Base-by-base conservation (phyloP, 2,797 vertebrate genomes). In the Onychomys leucogaster region DNA sequence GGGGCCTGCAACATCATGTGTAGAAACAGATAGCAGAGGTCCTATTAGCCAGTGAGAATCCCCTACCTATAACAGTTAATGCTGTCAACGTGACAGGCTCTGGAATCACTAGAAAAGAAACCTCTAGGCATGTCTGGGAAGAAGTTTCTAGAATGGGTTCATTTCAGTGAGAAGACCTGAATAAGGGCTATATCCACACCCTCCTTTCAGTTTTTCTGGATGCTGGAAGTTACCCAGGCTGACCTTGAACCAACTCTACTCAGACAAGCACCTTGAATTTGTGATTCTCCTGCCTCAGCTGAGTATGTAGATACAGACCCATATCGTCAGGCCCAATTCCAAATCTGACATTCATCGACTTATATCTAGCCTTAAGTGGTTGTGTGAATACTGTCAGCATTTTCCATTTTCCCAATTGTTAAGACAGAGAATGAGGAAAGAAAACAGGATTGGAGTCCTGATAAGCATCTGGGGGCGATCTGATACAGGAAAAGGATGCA, bases 361-460 rank as follows among this genome's bases (percentile, higher is more conserved):
- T 29, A 77, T n/a, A 63, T 43, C 21, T n/a, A 95, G 37, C 27
- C 73, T 37, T 59, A 89, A 49, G 59, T 14, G 17, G 6, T 52
- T 77, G 2, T 25, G 11, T 61, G 49, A 46, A 32, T 65, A 4
- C 19, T 81, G 34, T 23, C 95, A 94, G 80, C 41, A 81, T 91
- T 93, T 94, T n/a, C 59, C 34, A 52, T 83, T 95, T 94, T 37
- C 49, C 29, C 75, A 46, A 6, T 23, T 94, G 61, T 87, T 71
- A 94, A 95, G 88, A 71, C 59, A 93, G 84, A 95, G 57, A 52
- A 86, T 2, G 2, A 91, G 87, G 78, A 57, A 93, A 89, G 63
- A 43, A 75, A 73, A 86, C 57, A 52, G 91, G 83, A 81, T 77
- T 81, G 65, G 84, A 49, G 29, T 94, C 37, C 32, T 29, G 59